phyloP scores from a whole-genome alignment of 2,797 vertebrate species.

The Melanotaenia boesemani region DNA sequence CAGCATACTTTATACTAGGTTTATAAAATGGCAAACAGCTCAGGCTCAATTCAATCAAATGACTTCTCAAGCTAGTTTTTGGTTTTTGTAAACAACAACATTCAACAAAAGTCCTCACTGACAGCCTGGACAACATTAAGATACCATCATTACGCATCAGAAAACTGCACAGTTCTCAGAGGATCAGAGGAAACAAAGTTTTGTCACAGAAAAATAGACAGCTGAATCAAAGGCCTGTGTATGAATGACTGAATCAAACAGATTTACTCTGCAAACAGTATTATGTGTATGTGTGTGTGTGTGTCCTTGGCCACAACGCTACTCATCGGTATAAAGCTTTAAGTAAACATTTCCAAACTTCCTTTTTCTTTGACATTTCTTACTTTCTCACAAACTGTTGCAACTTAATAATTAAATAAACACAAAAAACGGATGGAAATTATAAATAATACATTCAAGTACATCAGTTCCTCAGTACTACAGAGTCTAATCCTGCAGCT shows the following conservation, averaged over 20 bases:
- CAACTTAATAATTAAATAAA: conserved; percentile 39
- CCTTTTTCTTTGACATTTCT: conserved; percentile 59
- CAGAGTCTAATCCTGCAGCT: conserved; percentile 50
- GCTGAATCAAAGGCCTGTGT: conserved; percentile 40
- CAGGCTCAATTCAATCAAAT: conserved; percentile 46
- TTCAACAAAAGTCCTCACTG: conserved; percentile 54
- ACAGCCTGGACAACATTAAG: conserved; percentile 37
- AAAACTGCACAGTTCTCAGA: conserved; percentile 30
- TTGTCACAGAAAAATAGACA: conserved; percentile 18
- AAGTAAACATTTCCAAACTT: conserved; percentile 64
- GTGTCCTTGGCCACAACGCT: conserved; percentile 39
- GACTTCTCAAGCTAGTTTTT: conserved; percentile 53
- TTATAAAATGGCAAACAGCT: conserved; percentile 66
- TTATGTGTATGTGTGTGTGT: conserved; percentile 49
- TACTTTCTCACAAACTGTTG: conserved; percentile 40
- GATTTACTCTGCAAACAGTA: conserved; percentile 36
- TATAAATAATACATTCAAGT: conserved; percentile 79
- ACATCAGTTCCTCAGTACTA: conserved; percentile 65
- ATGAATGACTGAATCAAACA: conserved; percentile 35
- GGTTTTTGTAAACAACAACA: conserved; percentile 78
- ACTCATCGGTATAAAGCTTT: conserved; percentile 37
- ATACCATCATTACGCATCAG: conserved; percentile 31
- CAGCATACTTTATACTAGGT: conserved; percentile 57
- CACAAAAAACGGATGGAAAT: conserved; percentile 45
- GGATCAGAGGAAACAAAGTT: conserved; percentile 14